Conservation (phyloP, 2,888 invertebrate species). For the Diarsia dahlii region DNA sequence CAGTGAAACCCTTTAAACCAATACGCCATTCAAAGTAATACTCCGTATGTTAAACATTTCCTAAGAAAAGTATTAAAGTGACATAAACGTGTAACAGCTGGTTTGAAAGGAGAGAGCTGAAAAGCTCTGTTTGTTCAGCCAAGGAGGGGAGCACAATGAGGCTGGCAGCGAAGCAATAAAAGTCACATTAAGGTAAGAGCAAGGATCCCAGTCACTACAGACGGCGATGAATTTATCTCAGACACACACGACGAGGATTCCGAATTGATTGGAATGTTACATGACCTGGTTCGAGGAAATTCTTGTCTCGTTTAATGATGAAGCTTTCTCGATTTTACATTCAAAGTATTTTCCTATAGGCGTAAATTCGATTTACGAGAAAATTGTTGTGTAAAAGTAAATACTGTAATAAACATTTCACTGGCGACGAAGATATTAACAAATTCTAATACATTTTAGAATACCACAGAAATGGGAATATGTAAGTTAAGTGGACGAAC, state of each 20-base stretch:
- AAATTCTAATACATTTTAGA: slow-evolving; percentile 55
- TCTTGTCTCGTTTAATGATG: slow-evolving; percentile 9
- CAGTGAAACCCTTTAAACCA: slow-evolving; percentile 23
- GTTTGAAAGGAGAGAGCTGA: slow-evolving; percentile 66
- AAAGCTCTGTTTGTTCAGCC: slow-evolving; percentile 74
- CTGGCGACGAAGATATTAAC: slow-evolving; percentile 32
- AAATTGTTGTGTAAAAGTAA: slow-evolving; percentile 32
- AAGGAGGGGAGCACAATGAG: slow-evolving; percentile 79
- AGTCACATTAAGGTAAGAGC: slow-evolving; percentile 88
- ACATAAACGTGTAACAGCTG: slow-evolving; percentile 69
- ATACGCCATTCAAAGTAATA: slow-evolving; percentile 37
- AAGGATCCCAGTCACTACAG: slow-evolving; percentile 73
- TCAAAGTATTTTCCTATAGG: not conserved
- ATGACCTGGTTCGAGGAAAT: slow-evolving; percentile 8
- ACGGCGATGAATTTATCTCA: slow-evolving; percentile 78
- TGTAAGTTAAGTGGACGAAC: slow-evolving; percentile 64
- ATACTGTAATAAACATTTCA: slow-evolving; percentile 26
- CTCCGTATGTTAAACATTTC: slow-evolving; percentile 49
- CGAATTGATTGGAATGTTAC: slow-evolving; percentile 39
- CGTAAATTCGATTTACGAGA: slow-evolving; percentile 9
- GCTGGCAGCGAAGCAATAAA: slow-evolving; percentile 85
- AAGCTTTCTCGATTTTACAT: not conserved
- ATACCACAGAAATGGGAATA: slow-evolving; percentile 61
- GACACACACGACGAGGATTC: slow-evolving; percentile 58
- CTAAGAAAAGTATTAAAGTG: slow-evolving; percentile 67